phyloP scores from a whole-genome alignment of 2,113 vertebrate species.

The Coreoperca whiteheadi region DNA sequence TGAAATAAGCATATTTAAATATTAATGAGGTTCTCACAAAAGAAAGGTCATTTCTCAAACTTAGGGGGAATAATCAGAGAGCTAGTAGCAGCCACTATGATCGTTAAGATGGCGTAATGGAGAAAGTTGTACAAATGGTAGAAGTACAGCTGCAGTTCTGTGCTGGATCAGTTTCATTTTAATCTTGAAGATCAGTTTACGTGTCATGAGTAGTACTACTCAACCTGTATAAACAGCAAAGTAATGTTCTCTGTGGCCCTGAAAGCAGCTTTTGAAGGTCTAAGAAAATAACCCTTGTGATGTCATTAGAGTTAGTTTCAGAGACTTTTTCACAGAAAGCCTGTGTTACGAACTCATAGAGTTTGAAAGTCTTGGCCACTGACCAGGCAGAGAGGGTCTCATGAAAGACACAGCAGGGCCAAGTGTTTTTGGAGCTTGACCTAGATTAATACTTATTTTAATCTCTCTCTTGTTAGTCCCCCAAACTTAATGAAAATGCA shows the following conservation, averaged over 20 bases:
- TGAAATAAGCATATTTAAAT: constrained; percentile 68
- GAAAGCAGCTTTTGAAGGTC: neutral
- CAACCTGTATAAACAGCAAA: no score
- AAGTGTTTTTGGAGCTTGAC: neutral
- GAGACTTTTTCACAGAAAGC: neutral
- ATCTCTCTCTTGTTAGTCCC: neutral
- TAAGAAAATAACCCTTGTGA: neutral
- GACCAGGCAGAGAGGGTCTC: neutral
- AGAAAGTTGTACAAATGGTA: neutral
- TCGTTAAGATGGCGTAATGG: neutral
- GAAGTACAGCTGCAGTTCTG: neutral
- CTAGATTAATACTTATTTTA: neutral
- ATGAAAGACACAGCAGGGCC: neutral
- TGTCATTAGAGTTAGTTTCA: neutral
- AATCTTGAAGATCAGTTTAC: neutral
- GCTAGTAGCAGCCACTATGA: neutral
- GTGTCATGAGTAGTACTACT: no score
- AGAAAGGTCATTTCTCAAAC: constrained; percentile 59
- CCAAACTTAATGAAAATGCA: neutral
- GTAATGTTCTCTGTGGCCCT: neutral
- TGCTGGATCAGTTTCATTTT: neutral
- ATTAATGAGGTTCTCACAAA: constrained; percentile 55
- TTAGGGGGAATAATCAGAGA: constrained; percentile 35
- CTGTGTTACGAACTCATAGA: neutral
- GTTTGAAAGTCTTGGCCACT: neutral